A percentile compares a stretch with the other conserved stretches of the same genome.
Evolutionary conservation across 2,888 invertebrate species (phyloP).

Genomic region (Acronicta psi): DNA sequence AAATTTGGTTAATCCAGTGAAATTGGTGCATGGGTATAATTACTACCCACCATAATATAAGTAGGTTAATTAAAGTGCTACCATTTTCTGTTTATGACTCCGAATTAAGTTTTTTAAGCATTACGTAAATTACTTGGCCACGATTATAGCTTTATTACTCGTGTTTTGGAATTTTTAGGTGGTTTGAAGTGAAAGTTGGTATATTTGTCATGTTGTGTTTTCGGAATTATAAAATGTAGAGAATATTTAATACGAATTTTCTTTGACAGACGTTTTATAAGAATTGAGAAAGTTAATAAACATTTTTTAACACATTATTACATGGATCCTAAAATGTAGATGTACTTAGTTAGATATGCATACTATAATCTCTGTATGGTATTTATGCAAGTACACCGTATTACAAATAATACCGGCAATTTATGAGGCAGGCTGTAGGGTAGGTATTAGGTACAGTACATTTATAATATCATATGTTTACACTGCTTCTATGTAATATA

Average conservation of each 20-base stretch:
- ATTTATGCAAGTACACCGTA: too few species aligned
- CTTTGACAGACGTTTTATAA: too few species aligned
- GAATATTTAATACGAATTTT: background rate
- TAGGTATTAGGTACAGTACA: too few species aligned
- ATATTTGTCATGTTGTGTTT: background rate
- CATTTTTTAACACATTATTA: too few species aligned
- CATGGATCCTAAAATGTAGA: too few species aligned
- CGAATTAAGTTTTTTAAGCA: constrained; percentile 49
- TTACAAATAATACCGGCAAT: too few species aligned
- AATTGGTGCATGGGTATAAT: constrained; percentile 71
- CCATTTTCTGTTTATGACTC: constrained; percentile 55
- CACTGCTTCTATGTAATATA: too few species aligned
- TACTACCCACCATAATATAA: constrained; percentile 66
- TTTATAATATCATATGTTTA: too few species aligned
- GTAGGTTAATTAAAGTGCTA: constrained; percentile 59
- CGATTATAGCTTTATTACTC: constrained; percentile 57
- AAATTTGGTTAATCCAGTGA: constrained; percentile 83
- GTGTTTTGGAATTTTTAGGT: constrained; percentile 26
- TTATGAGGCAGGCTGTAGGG: too few species aligned
- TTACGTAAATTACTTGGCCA: constrained; percentile 41
- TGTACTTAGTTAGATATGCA: too few species aligned
- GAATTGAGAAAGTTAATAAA: too few species aligned
- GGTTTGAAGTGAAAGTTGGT: constrained; percentile 18
- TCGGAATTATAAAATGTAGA: background rate
- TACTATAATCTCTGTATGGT: too few species aligned